These are phyloP conservation scores for Dascillus cervinus DNA, from an alignment of 2,888 invertebrate species.

Conservation along the genomic window DNA sequence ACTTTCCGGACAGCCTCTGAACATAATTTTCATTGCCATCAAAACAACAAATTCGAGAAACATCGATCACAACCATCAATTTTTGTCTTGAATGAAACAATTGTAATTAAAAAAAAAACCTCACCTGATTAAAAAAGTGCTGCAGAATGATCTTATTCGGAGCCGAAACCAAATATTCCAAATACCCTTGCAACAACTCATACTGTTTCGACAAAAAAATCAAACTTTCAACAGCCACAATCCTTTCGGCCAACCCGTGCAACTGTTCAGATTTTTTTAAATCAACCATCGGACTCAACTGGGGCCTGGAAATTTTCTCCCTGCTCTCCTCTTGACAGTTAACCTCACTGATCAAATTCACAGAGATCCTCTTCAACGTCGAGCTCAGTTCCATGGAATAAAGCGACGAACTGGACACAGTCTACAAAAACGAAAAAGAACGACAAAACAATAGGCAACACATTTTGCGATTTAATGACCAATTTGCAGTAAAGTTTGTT, in stretches of 20 bases:
- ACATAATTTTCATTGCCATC: no score
- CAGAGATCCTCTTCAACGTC: conserved; percentile 69
- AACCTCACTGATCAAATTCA: conserved; percentile 54
- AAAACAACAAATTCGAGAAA: no score
- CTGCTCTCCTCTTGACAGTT: conserved; percentile 29
- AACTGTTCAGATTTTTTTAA: conserved; percentile 62
- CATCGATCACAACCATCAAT: no score
- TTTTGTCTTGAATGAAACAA: no score
- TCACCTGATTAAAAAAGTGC: conserved; percentile 60
- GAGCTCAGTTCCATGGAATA: conserved; percentile 64
- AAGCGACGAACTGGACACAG: conserved; percentile 45
- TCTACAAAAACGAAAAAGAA: conserved; percentile 33
- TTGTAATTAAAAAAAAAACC: no score
- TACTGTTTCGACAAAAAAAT: conserved; percentile 86
- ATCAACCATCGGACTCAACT: conserved; percentile 58
- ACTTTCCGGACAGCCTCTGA: no score
- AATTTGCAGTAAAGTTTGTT: no score
- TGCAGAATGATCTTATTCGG: conserved; percentile 61
- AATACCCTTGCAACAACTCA: conserved; percentile 72
- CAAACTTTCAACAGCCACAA: conserved; percentile 89
- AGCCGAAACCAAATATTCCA: conserved; percentile 74
- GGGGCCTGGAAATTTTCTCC: conserved; percentile 46
- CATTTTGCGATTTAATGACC: no score
- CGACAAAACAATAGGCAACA: conserved; percentile 1
- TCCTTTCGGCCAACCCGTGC: conserved; percentile 76